These are phyloP conservation scores for Acanthis flammea DNA, from an alignment of 2,797 vertebrate species.

Conservation along the genomic window DNA sequence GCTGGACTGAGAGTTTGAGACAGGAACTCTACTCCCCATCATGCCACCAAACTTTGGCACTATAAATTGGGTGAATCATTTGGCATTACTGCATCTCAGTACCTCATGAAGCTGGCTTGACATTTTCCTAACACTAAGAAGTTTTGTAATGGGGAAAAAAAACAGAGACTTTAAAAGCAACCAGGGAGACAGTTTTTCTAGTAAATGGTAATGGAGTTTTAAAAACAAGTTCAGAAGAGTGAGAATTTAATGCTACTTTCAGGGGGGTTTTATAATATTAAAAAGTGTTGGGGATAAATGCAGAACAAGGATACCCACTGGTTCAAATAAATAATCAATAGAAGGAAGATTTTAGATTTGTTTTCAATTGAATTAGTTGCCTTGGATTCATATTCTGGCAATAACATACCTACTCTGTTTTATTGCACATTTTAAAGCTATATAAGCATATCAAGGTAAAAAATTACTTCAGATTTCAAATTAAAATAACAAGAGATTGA, in stretches of 20 bases:
- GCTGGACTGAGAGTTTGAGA: not conserved
- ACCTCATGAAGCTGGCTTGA: not conserved
- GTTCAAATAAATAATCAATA: not conserved
- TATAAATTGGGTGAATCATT: not conserved
- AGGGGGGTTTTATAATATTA: not conserved
- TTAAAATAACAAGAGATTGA: not conserved
- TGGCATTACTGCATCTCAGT: not conserved
- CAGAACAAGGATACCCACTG: not conserved
- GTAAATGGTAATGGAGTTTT: not conserved
- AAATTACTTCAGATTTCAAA: constrained; percentile 14
- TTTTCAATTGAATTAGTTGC: not conserved
- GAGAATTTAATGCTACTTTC: not conserved
- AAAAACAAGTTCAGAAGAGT: not conserved
- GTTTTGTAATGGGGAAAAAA: not conserved
- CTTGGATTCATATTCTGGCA: not conserved
- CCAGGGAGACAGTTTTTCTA: not conserved
- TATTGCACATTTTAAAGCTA: not conserved
- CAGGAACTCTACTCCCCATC: not conserved
- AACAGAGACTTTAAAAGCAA: not conserved
- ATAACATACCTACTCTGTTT: not conserved
- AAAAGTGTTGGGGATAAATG: not conserved
- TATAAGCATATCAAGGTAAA: not conserved
- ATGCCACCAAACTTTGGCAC: not conserved
- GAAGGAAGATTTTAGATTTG: not conserved
- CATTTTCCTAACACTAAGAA: not conserved